Percentiles rank a stretch among this genome's conserved stretches.
phyloP scores from a whole-genome alignment of 2,113 vertebrate species.

The Nettapus auritus region DNA sequence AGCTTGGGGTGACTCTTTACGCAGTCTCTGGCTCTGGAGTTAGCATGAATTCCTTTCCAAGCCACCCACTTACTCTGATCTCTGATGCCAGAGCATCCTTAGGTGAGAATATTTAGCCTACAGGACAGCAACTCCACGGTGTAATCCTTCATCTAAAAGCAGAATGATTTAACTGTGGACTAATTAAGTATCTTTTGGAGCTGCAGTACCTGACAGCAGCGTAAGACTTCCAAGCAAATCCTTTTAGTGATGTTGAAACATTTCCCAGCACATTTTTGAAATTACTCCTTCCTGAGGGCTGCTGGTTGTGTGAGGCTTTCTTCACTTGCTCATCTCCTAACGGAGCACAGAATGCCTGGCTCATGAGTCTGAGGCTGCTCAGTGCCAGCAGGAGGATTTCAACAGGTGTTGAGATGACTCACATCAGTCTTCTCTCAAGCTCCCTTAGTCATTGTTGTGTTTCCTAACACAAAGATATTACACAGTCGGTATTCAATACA shows the following conservation, averaged over 20 bases:
- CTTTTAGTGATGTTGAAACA: neutral
- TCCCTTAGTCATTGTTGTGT: neutral
- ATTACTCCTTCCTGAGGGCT: neutral
- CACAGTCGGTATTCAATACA: neutral
- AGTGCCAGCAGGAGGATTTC: neutral
- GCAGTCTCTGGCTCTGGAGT: neutral
- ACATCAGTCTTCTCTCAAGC: neutral
- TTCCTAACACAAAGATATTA: neutral
- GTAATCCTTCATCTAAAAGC: neutral
- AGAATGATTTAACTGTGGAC: neutral
- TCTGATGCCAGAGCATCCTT: neutral
- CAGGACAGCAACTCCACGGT: neutral
- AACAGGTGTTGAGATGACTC: neutral
- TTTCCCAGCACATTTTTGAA: neutral
- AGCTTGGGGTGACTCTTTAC: neutral
- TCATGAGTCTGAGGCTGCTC: neutral
- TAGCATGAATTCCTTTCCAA: neutral
- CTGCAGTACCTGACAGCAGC: neutral
- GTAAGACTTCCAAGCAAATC: neutral
- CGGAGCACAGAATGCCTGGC: neutral
- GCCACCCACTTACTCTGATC: neutral
- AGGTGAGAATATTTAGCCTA: neutral
- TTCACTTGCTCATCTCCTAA: neutral
- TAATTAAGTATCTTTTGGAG: neutral
- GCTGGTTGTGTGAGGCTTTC: neutral